Conservation (phyloP, 2,797 vertebrate species). For the Cheirogaleus major region DNA sequence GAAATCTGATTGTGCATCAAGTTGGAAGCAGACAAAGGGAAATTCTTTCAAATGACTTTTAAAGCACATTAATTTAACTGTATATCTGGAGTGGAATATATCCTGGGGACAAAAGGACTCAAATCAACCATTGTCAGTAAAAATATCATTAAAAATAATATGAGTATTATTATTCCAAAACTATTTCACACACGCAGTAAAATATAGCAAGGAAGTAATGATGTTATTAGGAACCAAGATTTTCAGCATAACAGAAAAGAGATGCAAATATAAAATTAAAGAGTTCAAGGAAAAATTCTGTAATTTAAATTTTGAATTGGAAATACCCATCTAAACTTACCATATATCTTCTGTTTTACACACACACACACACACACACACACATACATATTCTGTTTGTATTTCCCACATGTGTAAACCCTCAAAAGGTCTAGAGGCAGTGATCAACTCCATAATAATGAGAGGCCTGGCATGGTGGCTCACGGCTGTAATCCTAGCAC, state of each 20-base stretch:
- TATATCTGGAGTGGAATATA: background rate
- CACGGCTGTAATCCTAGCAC: too few relatives aligned
- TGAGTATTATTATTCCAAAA: background rate
- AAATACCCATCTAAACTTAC: background rate
- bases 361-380: background rate
- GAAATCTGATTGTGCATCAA: background rate
- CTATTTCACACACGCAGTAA: background rate
- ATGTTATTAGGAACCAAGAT: background rate
- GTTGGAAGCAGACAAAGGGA: background rate
- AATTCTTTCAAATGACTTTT: background rate
- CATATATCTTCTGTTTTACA: background rate
- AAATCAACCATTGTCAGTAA: background rate
- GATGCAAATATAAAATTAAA: background rate
- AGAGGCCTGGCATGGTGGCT: background rate
- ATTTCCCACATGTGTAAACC: background rate
- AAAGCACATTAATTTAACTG: background rate
- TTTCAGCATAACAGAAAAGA: background rate
- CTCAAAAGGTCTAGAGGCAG: background rate
- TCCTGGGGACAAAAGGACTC: background rate
- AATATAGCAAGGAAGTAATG: background rate
- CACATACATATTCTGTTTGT: background rate
- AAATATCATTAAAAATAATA: background rate
- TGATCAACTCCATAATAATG: background rate
- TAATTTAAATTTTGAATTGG: slow-evolving; percentile 7
- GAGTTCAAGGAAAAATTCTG: background rate